phyloP scores from a whole-genome alignment of 2,113 vertebrate genomes.

The Acrocephalus kingi region DNA sequence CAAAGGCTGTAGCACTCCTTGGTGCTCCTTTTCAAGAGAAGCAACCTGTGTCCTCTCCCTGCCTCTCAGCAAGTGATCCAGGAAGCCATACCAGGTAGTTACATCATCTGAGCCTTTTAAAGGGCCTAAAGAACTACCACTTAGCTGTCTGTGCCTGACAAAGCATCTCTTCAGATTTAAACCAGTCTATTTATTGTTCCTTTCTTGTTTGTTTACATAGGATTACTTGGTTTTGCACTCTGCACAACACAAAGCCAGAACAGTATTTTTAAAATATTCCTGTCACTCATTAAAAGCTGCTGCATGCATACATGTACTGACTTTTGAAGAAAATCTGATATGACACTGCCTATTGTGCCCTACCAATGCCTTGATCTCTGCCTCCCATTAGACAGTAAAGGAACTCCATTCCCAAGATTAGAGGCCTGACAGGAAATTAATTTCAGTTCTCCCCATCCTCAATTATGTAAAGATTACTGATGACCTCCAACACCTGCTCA shows the following conservation, averaged over 20 bases:
- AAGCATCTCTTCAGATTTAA: not conserved
- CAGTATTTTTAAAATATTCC: not conserved
- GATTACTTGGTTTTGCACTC: not conserved
- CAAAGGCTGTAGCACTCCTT: not conserved
- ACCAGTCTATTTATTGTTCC: not conserved
- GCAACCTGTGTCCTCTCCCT: not conserved
- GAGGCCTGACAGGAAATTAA: conserved; percentile 24
- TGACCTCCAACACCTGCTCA: not conserved
- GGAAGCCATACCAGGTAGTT: not conserved
- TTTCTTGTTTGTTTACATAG: not conserved
- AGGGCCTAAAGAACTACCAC: not conserved
- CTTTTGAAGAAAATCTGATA: conserved; percentile 3
- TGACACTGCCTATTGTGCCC: not conserved
- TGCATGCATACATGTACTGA: not conserved
- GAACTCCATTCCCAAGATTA: not conserved
- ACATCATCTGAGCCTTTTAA: not conserved
- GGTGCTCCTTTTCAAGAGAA: not conserved
- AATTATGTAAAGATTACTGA: not conserved
- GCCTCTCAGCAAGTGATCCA: not conserved
- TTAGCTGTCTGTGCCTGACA: not conserved
- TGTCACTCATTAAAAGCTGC: not conserved
- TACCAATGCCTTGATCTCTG: not conserved
- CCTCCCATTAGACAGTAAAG: not conserved
- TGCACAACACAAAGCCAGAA: not conserved
- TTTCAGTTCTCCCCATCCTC: not conserved